Percentiles rank a stretch among this genome's conserved stretches.
These are phyloP conservation scores for Heteromyza rotundicornis DNA, from an alignment of 2,888 invertebrate species.

Conservation along the genomic window DNA sequence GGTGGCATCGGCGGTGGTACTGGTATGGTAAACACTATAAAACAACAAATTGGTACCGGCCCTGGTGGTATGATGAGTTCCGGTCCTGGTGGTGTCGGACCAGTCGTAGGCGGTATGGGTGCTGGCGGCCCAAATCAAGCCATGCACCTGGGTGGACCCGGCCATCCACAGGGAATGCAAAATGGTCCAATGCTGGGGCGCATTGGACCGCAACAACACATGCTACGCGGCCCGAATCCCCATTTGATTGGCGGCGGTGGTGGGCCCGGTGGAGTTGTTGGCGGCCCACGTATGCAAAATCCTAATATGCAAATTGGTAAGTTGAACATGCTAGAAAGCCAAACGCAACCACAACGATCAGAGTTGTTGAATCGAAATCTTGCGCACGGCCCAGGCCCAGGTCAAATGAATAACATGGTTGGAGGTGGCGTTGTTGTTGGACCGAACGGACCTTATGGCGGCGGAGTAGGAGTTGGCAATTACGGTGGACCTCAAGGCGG, in stretches of 20 bases:
- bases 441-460: slow-evolving; percentile 57
- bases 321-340: slow-evolving; percentile 39
- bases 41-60: slow-evolving; percentile 71
- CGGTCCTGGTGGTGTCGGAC: slow-evolving; percentile 70
- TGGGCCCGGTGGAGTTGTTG: slow-evolving; percentile 44
- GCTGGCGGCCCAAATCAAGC: slow-evolving; percentile 52
- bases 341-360: slow-evolving; percentile 29
- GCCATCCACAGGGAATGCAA: slow-evolving; percentile 67
- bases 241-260: slow-evolving; percentile 61
- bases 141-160: slow-evolving; percentile 55
- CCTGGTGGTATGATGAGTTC: slow-evolving; percentile 70
- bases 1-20: slow-evolving; percentile 59
- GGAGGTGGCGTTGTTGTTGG: slow-evolving; percentile 33
- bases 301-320: slow-evolving; percentile 61
- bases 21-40: slow-evolving; percentile 78
- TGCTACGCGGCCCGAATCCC: slow-evolving; percentile 60
- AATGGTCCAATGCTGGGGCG: slow-evolving; percentile 77
- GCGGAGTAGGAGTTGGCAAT: slow-evolving; percentile 52
- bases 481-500: slow-evolving; percentile 50
- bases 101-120: slow-evolving; percentile 65
- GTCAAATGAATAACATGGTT: slow-evolving; percentile 60
- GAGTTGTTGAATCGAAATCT: slow-evolving; percentile 38
- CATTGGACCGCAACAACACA: slow-evolving; percentile 58
- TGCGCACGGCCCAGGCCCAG: slow-evolving; percentile 43
- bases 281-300: slow-evolving; percentile 69